Evolutionary conservation across 2,888 invertebrate species (phyloP).

Genomic region (Lottia scabra): DNA sequence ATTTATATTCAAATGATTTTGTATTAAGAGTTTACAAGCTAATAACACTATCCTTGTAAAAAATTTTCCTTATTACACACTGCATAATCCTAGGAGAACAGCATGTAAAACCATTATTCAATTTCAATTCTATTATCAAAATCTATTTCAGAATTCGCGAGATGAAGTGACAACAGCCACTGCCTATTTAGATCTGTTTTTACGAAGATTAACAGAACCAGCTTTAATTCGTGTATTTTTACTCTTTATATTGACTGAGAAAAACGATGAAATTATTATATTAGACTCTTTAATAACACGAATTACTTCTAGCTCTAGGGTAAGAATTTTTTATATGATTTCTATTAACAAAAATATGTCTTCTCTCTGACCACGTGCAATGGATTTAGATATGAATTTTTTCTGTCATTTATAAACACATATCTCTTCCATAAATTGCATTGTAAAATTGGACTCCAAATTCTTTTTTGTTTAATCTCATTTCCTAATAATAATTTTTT

Average conservation of each 20-base stretch:
- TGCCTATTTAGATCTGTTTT: conserved; percentile 90
- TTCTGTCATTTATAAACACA: no score
- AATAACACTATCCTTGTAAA: neutral
- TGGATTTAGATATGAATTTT: no score
- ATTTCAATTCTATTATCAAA: no score
- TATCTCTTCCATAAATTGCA: no score
- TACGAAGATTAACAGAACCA: conserved; percentile 88
- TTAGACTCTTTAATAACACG: conserved; percentile 85
- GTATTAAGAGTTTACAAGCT: no score
- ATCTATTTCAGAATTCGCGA: conserved; percentile 81
- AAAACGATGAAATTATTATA: conserved; percentile 86
- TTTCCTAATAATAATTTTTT: no score
- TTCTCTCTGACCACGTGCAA: no score
- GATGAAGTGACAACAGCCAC: conserved; percentile 92
- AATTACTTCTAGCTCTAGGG: conserved; percentile 80
- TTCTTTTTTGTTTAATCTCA: no score
- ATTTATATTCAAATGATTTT: no score
- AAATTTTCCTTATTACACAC: neutral
- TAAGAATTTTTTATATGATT: conserved; percentile 63
- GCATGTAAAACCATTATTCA: no score
- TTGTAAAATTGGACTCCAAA: no score
- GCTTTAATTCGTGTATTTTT: conserved; percentile 86
- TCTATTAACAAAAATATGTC: no score
- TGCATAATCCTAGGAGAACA: neutral
- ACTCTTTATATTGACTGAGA: conserved; percentile 81